Evolutionary conservation across 1,140 invertebrate species (phyloP).

Genomic region (Drosophila aff.): DNA sequence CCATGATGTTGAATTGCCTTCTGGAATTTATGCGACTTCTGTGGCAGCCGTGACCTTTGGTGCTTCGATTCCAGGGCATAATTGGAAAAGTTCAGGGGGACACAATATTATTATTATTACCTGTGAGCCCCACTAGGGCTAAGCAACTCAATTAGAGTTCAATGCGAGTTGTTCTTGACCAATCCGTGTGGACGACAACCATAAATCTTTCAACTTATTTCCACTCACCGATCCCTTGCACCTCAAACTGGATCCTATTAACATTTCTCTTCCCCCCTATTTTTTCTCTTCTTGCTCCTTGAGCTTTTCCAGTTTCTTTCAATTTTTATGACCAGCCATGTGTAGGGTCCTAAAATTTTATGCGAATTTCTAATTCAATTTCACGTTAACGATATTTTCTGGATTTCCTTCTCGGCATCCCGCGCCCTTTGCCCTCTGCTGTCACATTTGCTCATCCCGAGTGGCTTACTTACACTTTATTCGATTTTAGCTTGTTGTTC

Average conservation of each 20-base stretch:
- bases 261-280: slow-evolving; percentile 10
- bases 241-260: slow-evolving; percentile 22
- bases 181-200: slow-evolving; percentile 1
- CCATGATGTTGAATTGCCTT: slow-evolving; percentile 10
- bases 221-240: slow-evolving; percentile 6
- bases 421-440: slow-evolving; percentile 3
- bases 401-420: slow-evolving; percentile 25
- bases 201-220: slow-evolving; percentile 32
- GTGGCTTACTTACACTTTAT: slow-evolving; percentile 53
- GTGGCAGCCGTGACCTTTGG: slow-evolving; percentile 10
- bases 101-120: slow-evolving; percentile 18
- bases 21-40: slow-evolving; percentile 61
- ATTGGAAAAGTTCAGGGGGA: slow-evolving; percentile 61
- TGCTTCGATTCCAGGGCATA: slow-evolving; percentile 41
- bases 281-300: neutral
- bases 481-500: slow-evolving; percentile 65
- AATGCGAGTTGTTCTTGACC: slow-evolving; percentile 20
- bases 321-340: slow-evolving; percentile 52
- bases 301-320: slow-evolving; percentile 2
- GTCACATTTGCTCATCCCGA: slow-evolving; percentile 24
- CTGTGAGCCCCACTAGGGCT: slow-evolving; percentile 6
- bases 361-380: slow-evolving; percentile 75
- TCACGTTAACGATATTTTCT: slow-evolving; percentile 62
- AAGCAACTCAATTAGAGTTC: slow-evolving; percentile 52
- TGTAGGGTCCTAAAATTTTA: slow-evolving; percentile 57